Evolutionary conservation across 2,888 invertebrate species (phyloP).

Genomic region (Drosophila multiciliata): DNA sequence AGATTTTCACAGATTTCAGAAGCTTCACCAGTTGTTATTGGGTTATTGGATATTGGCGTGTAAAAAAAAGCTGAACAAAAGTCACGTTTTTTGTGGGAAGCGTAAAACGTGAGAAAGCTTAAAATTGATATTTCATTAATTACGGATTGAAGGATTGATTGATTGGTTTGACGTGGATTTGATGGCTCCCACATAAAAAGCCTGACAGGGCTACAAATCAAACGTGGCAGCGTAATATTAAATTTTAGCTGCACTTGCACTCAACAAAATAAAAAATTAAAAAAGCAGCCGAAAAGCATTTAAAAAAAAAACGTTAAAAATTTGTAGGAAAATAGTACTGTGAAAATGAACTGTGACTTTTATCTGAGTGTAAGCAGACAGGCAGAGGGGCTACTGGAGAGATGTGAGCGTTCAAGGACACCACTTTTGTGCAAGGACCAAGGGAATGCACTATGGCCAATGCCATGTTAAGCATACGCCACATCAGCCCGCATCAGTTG

Average conservation of each 20-base stretch:
- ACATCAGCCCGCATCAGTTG: constrained; percentile 13
- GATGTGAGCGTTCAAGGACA: background rate
- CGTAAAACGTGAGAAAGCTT: background rate
- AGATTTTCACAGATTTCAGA: constrained; percentile 8
- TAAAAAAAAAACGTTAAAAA: constrained; percentile 14
- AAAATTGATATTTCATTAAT: constrained; percentile 23
- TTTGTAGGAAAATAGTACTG: too few relatives aligned
- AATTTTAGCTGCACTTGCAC: constrained; percentile 38
- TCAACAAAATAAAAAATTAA: background rate
- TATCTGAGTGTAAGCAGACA: background rate
- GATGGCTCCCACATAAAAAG: constrained; percentile 25
- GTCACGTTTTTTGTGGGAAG: constrained; percentile 37
- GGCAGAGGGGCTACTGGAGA: background rate
- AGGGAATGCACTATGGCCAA: constrained; percentile 13
- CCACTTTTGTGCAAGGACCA: background rate
- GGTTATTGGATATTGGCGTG: constrained; percentile 25
- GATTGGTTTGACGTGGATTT: constrained; percentile 27
- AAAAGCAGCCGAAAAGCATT: background rate
- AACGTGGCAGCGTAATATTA: background rate
- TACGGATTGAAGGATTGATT: constrained; percentile 9
- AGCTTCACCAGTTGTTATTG: background rate
- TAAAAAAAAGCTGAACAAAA: constrained; percentile 15
- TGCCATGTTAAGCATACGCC: constrained; percentile 47
- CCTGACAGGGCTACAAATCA: constrained; percentile 19
- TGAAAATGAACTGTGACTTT: background rate